Evolutionary conservation across 2,888 invertebrate species (phyloP).

Genomic region (Meta bourneti): DNA sequence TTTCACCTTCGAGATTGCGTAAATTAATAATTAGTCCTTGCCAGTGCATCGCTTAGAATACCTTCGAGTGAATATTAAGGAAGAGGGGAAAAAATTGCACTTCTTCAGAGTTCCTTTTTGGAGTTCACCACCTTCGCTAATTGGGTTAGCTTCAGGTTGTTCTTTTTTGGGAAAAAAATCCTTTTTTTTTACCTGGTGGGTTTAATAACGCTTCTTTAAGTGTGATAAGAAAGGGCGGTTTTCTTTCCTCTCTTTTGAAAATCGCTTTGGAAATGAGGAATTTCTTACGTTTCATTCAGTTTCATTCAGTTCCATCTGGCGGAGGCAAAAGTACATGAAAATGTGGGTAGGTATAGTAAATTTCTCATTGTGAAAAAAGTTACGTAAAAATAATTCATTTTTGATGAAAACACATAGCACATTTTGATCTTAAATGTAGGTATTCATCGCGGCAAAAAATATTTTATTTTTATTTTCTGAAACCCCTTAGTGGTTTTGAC

Average conservation of each 20-base stretch:
- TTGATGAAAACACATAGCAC: no score
- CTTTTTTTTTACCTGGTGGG: not conserved
- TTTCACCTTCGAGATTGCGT: not conserved
- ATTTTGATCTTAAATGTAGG: no score
- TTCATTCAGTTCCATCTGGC: no score
- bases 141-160: not conserved
- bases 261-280: not conserved
- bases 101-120: not conserved
- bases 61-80: not conserved
- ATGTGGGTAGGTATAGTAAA: no score
- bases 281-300: not conserved
- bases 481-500: no score
- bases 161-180: not conserved
- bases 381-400: no score
- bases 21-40: conserved; percentile 12
- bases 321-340: no score
- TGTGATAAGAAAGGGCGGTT: not conserved
- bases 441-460: no score
- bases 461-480: no score
- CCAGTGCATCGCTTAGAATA: not conserved
- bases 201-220: not conserved
- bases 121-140: conserved; percentile 2
- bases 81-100: not conserved
- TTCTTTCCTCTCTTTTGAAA: not conserved
- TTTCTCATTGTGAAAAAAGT: no score